Percentiles rank a stretch among this genome's conserved stretches.
phyloP scores from a whole-genome alignment of 2,797 vertebrate species.

The Tachyglossus aculeatus region DNA sequence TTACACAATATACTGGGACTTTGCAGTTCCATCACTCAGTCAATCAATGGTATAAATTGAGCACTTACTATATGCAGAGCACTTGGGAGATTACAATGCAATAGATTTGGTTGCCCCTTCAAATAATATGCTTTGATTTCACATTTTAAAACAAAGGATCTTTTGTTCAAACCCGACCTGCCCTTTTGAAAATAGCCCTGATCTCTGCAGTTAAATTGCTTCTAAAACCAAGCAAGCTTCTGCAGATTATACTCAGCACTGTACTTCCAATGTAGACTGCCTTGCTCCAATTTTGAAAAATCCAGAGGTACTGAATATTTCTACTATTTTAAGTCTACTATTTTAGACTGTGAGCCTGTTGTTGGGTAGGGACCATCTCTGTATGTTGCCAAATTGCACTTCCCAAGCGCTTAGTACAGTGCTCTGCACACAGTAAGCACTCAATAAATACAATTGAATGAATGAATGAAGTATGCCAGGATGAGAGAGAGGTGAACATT shows the following conservation, averaged over 20 bases:
- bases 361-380: not conserved
- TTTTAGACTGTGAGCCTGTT: not conserved
- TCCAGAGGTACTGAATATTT: not conserved
- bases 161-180: not conserved
- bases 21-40: not conserved
- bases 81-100: rapidly evolving
- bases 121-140: not conserved
- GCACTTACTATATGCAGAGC: no score
- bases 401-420: no score
- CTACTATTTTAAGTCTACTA: not conserved
- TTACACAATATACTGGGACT: no score
- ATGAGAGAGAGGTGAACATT: no score
- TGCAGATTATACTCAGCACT: not conserved
- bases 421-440: no score
- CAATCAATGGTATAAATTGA: rapidly evolving
- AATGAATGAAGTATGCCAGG: no score
- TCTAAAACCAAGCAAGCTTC: not conserved
- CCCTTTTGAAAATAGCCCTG: conserved; percentile 2
- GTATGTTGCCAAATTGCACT: no score
- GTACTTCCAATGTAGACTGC: rapidly evolving
- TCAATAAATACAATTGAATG: no score
- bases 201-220: not conserved
- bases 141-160: not conserved
- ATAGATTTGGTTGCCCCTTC: not conserved
- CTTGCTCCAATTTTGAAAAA: not conserved